Conservation (phyloP, 2,888 invertebrate genomes). For the Cantharis rufa region DNA sequence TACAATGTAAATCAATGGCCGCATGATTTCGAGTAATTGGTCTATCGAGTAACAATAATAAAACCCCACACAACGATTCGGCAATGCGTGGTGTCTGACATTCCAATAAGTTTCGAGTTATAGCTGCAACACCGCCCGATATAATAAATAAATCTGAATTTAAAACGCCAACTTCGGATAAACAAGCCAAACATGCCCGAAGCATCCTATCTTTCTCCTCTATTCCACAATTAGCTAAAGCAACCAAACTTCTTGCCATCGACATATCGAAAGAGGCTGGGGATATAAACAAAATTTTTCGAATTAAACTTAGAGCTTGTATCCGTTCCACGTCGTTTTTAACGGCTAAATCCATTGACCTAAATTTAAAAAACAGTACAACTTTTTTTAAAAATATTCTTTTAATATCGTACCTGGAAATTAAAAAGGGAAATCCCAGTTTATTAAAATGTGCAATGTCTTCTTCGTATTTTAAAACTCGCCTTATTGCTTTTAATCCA, state of each 20-base stretch:
- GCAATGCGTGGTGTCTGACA: conserved; percentile 87
- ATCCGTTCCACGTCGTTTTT: conserved; percentile 92
- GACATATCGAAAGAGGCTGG: conserved; percentile 74
- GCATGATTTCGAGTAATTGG: conserved; percentile 78
- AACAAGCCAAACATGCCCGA: conserved; percentile 81
- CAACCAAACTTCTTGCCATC: conserved; percentile 78
- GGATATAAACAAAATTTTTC: conserved; percentile 68
- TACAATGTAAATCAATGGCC: conserved; percentile 79
- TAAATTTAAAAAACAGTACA: conserved; percentile 43
- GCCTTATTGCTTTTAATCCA: conserved; percentile 83
- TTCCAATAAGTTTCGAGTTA: conserved; percentile 80
- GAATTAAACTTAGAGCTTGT: conserved; percentile 86
- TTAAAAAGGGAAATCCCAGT: conserved; percentile 81
- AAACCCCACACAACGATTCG: conserved; percentile 86
- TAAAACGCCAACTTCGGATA: conserved; percentile 86
- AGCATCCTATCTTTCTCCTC: conserved; percentile 83
- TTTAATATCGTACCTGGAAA: conserved; percentile 65
- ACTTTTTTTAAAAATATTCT: not conserved
- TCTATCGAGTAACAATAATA: conserved; percentile 83
- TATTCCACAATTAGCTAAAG: conserved; percentile 78
- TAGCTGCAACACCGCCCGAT: conserved; percentile 82
- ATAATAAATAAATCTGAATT: conserved; percentile 80
- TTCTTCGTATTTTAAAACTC: conserved; percentile 76
- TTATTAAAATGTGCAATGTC: conserved; percentile 80
- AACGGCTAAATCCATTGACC: conserved; percentile 86